Evolutionary conservation across 2,113 vertebrate genomes (phyloP).

Genomic region (Rhinopomastus cyanomelas): DNA sequence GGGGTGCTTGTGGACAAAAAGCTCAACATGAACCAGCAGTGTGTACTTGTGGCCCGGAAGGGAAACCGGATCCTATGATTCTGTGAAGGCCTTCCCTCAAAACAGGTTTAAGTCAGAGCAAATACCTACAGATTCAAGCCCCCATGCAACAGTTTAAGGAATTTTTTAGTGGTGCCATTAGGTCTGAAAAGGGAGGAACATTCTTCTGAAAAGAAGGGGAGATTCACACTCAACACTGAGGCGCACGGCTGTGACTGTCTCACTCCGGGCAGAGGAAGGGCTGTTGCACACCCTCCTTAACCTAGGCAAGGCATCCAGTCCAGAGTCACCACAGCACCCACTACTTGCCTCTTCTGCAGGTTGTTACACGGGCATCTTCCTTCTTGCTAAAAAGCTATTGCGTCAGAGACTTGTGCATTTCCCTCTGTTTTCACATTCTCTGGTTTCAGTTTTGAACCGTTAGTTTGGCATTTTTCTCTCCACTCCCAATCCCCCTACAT

Average conservation of each 20-base stretch:
- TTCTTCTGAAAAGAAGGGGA: background rate
- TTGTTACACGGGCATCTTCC: background rate
- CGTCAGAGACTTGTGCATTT: background rate
- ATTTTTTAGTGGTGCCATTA: background rate
- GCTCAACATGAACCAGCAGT: too few species aligned
- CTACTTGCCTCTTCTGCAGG: background rate
- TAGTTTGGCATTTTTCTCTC: background rate
- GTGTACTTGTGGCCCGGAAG: too few species aligned
- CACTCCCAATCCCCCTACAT: background rate
- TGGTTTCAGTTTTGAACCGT: background rate
- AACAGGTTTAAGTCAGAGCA: background rate
- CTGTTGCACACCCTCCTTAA: background rate
- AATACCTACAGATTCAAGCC: accelerated
- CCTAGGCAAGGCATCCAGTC: background rate
- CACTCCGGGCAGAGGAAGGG: background rate
- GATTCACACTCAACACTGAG: background rate
- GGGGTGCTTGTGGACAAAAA: too few species aligned
- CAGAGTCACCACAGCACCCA: background rate
- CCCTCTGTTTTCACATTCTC: background rate
- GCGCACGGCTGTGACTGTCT: background rate
- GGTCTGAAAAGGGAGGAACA: background rate
- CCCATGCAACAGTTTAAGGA: background rate
- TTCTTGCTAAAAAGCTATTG: background rate
- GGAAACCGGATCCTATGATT: too few species aligned
- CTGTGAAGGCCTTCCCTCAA: background rate